Evolutionary conservation across 2,888 invertebrate species (phyloP).

Genomic region (Ditylenchus weischeri): DNA sequence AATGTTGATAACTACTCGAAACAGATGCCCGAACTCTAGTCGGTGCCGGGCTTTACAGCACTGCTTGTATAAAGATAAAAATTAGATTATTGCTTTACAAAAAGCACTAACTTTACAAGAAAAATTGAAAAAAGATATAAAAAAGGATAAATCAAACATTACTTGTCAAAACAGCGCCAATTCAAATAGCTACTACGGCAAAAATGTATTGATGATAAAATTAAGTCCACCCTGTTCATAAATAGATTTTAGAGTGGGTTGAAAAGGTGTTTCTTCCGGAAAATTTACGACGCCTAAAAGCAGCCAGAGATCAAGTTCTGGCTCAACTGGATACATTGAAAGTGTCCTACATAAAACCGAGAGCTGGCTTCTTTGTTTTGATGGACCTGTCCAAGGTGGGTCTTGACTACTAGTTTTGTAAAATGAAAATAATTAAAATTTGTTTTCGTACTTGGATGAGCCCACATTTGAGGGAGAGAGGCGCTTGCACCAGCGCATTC

Average conservation of each 20-base stretch:
- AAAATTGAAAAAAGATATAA: too few relatives aligned
- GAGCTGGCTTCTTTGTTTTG: constrained; percentile 42
- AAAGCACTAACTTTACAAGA: too few relatives aligned
- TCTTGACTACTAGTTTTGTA: not conserved
- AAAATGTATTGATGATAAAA: too few relatives aligned
- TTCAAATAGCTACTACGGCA: too few relatives aligned
- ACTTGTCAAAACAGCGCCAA: too few relatives aligned
- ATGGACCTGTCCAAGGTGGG: constrained; percentile 35
- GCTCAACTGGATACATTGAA: constrained; percentile 21
- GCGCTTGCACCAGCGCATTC: constrained; percentile 27
- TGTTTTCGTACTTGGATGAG: constrained; percentile 32
- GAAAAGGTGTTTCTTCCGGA: constrained; percentile 37
- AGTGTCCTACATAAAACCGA: constrained; percentile 38
- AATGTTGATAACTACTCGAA: too few relatives aligned
- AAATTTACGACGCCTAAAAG: constrained; percentile 33
- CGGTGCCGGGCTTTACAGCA: too few relatives aligned
- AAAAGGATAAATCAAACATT: too few relatives aligned
- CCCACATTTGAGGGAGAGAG: constrained; percentile 39
- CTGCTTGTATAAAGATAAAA: too few relatives aligned
- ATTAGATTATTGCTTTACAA: too few relatives aligned
- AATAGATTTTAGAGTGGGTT: constrained; percentile 36
- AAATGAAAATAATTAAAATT: constrained; percentile 3
- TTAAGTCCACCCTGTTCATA: too few relatives aligned
- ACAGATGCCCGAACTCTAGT: too few relatives aligned
- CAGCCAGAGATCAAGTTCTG: constrained; percentile 32